Evolutionary conservation across 2,888 invertebrate species (phyloP), one percentile per base, ranked within the genome.

Genomic region (Netelia melanura): DNA sequence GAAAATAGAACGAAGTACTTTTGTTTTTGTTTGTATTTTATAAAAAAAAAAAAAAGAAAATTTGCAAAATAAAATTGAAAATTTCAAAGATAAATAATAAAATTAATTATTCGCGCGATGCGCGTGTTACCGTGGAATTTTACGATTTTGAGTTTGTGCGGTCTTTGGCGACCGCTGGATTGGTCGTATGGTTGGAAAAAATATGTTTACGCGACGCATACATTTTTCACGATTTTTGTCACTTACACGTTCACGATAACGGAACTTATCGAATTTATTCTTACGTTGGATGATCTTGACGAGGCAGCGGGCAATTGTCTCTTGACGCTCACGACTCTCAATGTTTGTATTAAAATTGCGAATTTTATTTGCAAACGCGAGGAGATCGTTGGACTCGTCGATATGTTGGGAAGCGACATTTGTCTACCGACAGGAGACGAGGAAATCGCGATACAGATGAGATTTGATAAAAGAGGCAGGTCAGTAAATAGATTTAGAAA

Each of bases 101-200:
- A 30, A 61, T 78, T 44, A 54, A 48, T 30, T 3, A 25, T n/a
- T 10, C n/a, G 0, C 14, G 23, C 5, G 30, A 84, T 84, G 84
- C 56, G 44, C 11, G 76, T 48, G 2, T 52, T 77, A 54, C 9
- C 76, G n/a, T 81, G 43, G 76, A 78, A 74, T 52, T 83, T 86
- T 14, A 62, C 25, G 77, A 64, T 71, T 74, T 52, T 83, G 76
- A 17, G 17, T 17, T 17, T 17, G 17, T 17, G 17, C 38, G 85
- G 85, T 11, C n/a, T 83, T 3, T 86, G 82, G 82, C 21, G 77
- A 71, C 71, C 82, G 3, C 21, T 17, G 10, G 62, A 30, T 25
- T 85, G 76, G 79, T 80, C 83, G 14, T 52, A 44, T 1, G 85
- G 80, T n/a, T 79, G 78, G 79, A 85, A 72, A 30, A 83, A 75